phyloP scores from a whole-genome alignment of 2,888 invertebrate species.

The Hypomecis atomaria region DNA sequence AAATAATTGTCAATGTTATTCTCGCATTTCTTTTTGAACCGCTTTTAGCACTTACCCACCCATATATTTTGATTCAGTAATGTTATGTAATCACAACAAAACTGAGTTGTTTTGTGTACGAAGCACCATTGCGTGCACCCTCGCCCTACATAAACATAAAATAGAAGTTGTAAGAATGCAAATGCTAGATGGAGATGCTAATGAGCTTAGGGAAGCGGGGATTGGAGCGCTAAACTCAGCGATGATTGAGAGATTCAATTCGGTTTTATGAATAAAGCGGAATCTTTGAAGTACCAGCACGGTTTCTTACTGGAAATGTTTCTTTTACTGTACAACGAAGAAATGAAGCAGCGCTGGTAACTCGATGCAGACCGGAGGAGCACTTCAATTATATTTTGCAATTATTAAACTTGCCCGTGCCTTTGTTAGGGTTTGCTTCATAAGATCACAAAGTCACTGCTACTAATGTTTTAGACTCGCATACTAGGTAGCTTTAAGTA shows the following conservation, averaged over 20 bases:
- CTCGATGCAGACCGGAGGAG: background rate
- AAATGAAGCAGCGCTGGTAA: background rate
- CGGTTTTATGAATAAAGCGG: slow-evolving; percentile 43
- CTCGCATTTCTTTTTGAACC: no score
- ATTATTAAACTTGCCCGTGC: no score
- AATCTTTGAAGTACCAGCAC: slow-evolving; percentile 10
- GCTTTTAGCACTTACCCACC: slow-evolving; percentile 15
- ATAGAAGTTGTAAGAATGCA: slow-evolving; percentile 47
- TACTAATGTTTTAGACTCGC: no score
- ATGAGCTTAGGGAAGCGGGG: slow-evolving; percentile 44
- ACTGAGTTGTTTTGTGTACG: no score
- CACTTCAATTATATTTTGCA: background rate
- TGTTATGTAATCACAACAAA: no score
- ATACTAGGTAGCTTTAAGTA: no score
- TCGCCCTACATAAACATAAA: slow-evolving; percentile 19
- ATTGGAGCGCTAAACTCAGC: slow-evolving; percentile 38
- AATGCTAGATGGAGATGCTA: slow-evolving; percentile 48
- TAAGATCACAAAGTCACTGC: no score
- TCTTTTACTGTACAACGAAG: slow-evolving; percentile 9
- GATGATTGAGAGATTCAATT: slow-evolving; percentile 43
- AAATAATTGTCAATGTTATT: no score
- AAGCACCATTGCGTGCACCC: background rate
- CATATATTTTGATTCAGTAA: background rate
- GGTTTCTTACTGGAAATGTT: slow-evolving; percentile 16
- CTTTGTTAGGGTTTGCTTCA: no score